phyloP scores from a whole-genome alignment of 2,888 invertebrate genomes.

The Zeuzera pyrina region DNA sequence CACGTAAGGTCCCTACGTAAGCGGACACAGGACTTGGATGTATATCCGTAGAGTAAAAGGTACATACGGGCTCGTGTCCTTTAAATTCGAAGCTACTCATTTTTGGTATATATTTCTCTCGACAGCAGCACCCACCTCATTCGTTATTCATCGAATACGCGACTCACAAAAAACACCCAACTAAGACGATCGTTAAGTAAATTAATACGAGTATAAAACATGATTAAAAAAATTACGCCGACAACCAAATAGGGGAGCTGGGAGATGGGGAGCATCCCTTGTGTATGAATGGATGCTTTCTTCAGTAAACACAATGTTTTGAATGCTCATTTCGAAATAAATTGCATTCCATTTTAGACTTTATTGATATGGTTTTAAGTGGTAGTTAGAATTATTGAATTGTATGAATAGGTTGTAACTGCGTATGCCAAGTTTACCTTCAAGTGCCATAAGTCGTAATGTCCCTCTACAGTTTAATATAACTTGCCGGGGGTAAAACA shows the following conservation, averaged over 20 bases:
- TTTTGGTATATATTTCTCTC: neutral
- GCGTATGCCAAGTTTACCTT: constrained; percentile 30
- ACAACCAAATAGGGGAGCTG: constrained; percentile 38
- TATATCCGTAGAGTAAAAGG: too few species aligned
- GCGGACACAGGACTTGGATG: too few species aligned
- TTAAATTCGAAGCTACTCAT: neutral
- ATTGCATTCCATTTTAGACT: constrained; percentile 17
- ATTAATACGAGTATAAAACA: constrained; percentile 71
- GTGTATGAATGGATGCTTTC: constrained; percentile 54
- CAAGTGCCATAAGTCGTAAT: constrained; percentile 67
- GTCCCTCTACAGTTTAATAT: constrained; percentile 60
- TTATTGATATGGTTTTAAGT: too few species aligned
- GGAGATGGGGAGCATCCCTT: constrained; percentile 48
- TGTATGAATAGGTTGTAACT: constrained; percentile 1
- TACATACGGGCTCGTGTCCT: too few species aligned
- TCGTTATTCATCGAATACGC: constrained; percentile 66
- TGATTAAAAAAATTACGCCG: constrained; percentile 71
- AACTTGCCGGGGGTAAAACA: constrained; percentile 55
- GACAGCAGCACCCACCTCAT: constrained; percentile 34
- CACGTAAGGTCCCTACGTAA: too few species aligned
- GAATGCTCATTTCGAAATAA: constrained; percentile 12
- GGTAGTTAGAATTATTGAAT: too few species aligned
- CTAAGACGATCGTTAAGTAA: constrained; percentile 66
- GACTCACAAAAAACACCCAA: constrained; percentile 45
- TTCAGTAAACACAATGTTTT: constrained; percentile 25